Evolutionary conservation across 2,113 vertebrate species (phyloP).

Genomic region (Callipepla squamata): DNA sequence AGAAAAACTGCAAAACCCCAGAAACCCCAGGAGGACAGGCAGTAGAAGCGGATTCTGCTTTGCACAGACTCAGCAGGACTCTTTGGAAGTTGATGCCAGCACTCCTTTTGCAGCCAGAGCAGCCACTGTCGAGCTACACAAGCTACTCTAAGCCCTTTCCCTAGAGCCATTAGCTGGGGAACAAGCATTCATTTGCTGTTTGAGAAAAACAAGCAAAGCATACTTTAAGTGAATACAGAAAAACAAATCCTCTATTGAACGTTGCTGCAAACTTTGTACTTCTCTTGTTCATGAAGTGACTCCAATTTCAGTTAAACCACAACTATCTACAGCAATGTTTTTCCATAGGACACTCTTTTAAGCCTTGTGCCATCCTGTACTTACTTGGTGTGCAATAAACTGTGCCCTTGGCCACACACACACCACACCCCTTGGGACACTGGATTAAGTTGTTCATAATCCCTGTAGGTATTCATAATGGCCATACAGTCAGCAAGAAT

Average conservation of each 20-base stretch:
- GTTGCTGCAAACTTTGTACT: constrained; percentile 12
- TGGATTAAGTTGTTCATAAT: background rate
- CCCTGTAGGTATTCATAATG: background rate
- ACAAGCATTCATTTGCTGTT: background rate
- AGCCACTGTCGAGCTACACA: constrained; percentile 55
- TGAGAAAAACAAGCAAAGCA: constrained; percentile 48
- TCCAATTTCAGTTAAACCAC: constrained; percentile 40
- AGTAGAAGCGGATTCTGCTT: constrained; percentile 33
- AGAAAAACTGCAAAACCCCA: background rate
- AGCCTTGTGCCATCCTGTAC: background rate
- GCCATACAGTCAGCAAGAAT: background rate
- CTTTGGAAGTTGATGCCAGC: constrained; percentile 65
- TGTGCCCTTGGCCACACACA: background rate
- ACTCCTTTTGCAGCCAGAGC: constrained; percentile 58
- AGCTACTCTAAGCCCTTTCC: constrained; percentile 22
- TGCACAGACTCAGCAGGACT: constrained; percentile 58
- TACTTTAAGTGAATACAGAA: constrained; percentile 31
- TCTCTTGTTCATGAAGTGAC: background rate
- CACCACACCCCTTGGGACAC: background rate
- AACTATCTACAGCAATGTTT: constrained; percentile 7
- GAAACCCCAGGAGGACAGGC: constrained; percentile 8
- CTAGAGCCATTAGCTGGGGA: constrained; percentile 34
- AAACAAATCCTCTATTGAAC: constrained; percentile 11
- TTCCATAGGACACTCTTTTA: background rate
- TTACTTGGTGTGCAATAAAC: background rate